Evolutionary conservation across 2,113 vertebrate species (phyloP).

Genomic region (Tachysurus fulvidraco): DNA sequence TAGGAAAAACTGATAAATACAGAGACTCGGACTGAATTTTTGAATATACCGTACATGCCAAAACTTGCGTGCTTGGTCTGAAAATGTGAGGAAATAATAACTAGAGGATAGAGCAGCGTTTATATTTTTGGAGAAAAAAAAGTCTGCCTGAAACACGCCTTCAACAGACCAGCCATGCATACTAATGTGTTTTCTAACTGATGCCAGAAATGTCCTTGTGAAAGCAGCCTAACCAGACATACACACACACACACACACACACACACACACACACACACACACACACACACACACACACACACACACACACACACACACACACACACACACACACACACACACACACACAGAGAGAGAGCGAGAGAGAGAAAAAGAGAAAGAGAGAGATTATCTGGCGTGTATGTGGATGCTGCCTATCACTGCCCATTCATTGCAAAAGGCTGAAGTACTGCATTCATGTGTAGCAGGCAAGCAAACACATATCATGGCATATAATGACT

Average conservation of each 20-base stretch:
- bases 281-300: background rate
- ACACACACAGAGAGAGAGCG: background rate
- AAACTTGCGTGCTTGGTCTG: background rate
- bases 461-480: conserved; percentile 8
- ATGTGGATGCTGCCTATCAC: background rate
- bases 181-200: conserved; percentile 21
- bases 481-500: conserved; percentile 18
- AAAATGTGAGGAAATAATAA: conserved; percentile 3
- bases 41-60: background rate
- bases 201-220: conserved; percentile 13
- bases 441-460: conserved; percentile 8
- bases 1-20: background rate
- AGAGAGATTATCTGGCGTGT: no score
- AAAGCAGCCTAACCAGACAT: background rate
- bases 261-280: background rate
- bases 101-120: background rate
- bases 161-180: conserved; percentile 7
- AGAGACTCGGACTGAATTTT: background rate
- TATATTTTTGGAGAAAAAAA: background rate
- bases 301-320: background rate
- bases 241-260: background rate
- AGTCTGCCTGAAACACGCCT: conserved; percentile 8
- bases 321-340: background rate
- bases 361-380: no score
- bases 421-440: conserved; percentile 18